These are phyloP conservation scores for Musca vetustissima DNA, from an alignment of 1,140 invertebrate genomes.

Conservation along the genomic window DNA sequence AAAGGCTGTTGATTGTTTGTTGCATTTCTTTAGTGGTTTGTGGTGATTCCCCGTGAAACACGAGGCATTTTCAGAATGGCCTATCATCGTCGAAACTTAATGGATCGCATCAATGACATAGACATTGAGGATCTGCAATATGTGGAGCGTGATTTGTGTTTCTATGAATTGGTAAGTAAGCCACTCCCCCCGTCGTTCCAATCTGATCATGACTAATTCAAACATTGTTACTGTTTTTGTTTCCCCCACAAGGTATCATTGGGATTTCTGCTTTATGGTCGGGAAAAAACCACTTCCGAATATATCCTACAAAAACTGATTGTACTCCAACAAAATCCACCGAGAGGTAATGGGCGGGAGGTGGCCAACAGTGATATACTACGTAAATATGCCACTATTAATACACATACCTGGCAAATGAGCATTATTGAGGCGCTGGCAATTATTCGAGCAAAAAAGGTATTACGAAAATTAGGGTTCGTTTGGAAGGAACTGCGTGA, in stretches of 20 bases:
- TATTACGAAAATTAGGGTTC: slow-evolving; percentile 43
- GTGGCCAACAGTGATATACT: slow-evolving; percentile 31
- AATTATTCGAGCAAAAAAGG: slow-evolving; percentile 40
- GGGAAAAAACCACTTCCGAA: slow-evolving; percentile 33
- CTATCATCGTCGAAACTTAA: not conserved
- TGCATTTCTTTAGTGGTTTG: not conserved
- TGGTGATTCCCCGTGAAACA: not conserved
- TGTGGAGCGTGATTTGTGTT: slow-evolving; percentile 42
- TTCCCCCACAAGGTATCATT: slow-evolving; percentile 37
- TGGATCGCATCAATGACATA: slow-evolving; percentile 27
- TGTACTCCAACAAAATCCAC: slow-evolving; percentile 18
- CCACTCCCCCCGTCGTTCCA: too few relatives aligned
- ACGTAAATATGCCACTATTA: slow-evolving; percentile 37
- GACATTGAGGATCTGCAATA: slow-evolving; percentile 42
- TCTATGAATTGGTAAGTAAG: slow-evolving; percentile 37
- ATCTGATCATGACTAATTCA: not conserved
- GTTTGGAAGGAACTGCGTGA: slow-evolving; percentile 35
- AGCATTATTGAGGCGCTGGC: slow-evolving; percentile 42
- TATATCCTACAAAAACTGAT: slow-evolving; percentile 43
- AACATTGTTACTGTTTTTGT: too few relatives aligned
- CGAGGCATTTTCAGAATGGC: not conserved
- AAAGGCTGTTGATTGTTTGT: too few relatives aligned
- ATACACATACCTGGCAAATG: slow-evolving; percentile 34
- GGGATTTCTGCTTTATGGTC: slow-evolving; percentile 41
- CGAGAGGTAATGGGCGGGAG: not conserved